Base-by-base conservation (phyloP, 2,113 vertebrate genomes). In the Callocephalon fimbriatum region DNA sequence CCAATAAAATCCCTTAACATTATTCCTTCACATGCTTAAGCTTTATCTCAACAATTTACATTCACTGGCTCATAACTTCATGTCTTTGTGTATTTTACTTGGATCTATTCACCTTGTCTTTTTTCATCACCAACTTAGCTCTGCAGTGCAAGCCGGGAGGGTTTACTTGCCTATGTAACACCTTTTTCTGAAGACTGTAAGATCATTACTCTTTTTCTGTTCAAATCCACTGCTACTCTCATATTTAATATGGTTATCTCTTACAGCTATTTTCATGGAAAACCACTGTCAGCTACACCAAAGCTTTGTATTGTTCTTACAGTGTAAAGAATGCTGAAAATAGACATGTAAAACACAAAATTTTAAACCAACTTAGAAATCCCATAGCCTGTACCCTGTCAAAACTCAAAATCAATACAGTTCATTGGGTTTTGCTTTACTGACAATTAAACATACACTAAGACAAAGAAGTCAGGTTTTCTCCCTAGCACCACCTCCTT, bases 191-290 rank as follows among this genome's bases (percentile, higher is more conserved):
- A 79, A 83, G 22, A n/a, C 59, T 53, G 0, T 13, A 85, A 71
- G 6, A 62, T 42, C 17, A 40, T 31, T n/a, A 40, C 29, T 65
- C 51, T 85, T 37, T 72, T 71, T 38, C 62, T 54, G n/a, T 45
- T 73, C 58, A 90, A 79, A 88, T 56, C 26, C 37, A 61, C 5
- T 29, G 44, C 22, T 67, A 16, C 22, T 78, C 54, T 81, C 11
- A 1, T n/a, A 37, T 47, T 91, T 68, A 61, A 76, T 10, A 40
- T 0, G 0, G 9, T 23, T 65, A 13, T 20, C 37, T 70, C 68
- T 32, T 42, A 35, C 2, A n/a, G 27, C 31, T 58, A 62, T 66
- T 74, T 92, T 70, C 21, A 54, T 8, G 4, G 40, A 77, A 80
- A 29, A 37, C 17, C 27, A 70, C 2, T 40, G 26, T 23, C 48